These are phyloP conservation scores for Pangasius djambal DNA, from an alignment of 2,797 vertebrate genomes.

Conservation along the genomic window DNA sequence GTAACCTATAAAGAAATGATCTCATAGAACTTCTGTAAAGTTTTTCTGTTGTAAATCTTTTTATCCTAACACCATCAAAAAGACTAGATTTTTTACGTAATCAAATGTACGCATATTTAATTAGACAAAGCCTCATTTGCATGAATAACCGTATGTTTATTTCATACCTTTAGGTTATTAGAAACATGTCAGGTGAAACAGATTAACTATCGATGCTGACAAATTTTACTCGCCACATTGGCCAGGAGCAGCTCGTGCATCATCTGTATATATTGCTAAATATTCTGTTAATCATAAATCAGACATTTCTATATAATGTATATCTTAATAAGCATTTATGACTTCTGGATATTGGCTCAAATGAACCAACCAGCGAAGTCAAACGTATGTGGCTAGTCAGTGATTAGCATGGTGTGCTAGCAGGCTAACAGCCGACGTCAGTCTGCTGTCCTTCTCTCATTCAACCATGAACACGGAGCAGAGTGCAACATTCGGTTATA, in stretches of 20 bases:
- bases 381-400: neutral
- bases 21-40: neutral
- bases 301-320: neutral
- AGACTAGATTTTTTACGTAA: neutral
- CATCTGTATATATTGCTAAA: neutral
- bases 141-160: neutral
- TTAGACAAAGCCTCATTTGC: neutral
- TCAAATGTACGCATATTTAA: neutral
- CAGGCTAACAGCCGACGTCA: constrained; percentile 13
- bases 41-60: neutral
- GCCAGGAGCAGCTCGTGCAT: neutral
- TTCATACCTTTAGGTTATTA: neutral
- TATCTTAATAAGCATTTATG: no score
- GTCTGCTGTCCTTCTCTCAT: neutral
- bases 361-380: neutral
- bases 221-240: neutral
- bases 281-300: neutral
- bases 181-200: neutral
- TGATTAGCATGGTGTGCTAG: constrained; percentile 18
- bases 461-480: neutral
- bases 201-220: neutral
- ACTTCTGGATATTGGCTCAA: no score
- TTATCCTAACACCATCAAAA: neutral
- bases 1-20: neutral
- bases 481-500: neutral